phyloP scores from a whole-genome alignment of 2,113 vertebrate species.

The Lophochroa leadbeateri region DNA sequence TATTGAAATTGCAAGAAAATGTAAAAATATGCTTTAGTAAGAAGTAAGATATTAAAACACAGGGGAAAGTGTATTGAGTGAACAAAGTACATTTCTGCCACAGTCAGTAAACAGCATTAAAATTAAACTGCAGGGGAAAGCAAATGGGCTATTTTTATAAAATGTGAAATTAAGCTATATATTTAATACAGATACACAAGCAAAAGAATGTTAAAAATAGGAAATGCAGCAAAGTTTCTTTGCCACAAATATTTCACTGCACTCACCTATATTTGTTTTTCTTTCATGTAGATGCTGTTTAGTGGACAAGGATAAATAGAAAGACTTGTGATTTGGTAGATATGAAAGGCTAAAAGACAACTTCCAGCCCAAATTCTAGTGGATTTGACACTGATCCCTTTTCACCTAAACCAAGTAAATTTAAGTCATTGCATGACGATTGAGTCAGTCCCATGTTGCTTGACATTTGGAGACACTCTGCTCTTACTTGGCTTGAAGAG shows the following conservation, averaged over 20 bases:
- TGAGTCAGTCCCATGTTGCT: not conserved
- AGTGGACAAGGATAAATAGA: not conserved
- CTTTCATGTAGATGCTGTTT: not conserved
- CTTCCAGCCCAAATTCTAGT: not conserved
- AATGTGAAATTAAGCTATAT: not conserved
- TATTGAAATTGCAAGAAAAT: not conserved
- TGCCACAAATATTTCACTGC: not conserved
- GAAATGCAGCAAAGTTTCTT: not conserved
- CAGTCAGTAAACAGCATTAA: not conserved
- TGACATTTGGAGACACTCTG: not conserved
- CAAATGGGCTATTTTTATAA: not conserved
- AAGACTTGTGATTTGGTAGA: not conserved
- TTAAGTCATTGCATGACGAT: not conserved
- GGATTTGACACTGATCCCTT: not conserved
- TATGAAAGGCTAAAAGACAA: not conserved
- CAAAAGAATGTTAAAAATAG: not conserved
- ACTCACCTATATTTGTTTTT: not conserved
- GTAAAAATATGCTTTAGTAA: not conserved
- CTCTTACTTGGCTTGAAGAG: not conserved
- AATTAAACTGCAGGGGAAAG: conserved; percentile 1
- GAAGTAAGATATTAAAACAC: not conserved
- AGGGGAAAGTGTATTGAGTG: not conserved
- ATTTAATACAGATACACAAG: not conserved
- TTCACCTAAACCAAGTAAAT: not conserved
- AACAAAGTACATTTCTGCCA: not conserved